phyloP scores from a whole-genome alignment of 1,140 invertebrate species.

The Mycetomoellerius zeteki region DNA sequence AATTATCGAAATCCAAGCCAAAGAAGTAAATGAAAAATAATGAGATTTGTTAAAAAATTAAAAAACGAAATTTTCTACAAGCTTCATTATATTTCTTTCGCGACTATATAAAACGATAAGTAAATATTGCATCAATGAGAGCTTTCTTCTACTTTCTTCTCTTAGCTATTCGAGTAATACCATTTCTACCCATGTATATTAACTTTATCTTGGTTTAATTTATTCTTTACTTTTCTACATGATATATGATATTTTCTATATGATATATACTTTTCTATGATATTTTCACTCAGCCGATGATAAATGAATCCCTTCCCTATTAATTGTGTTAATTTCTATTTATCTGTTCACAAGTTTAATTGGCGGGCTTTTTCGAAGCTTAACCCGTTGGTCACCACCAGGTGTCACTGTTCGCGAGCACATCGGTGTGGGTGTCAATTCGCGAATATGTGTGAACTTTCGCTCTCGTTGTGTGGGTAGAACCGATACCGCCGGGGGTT shows the following conservation, averaged over 20 bases:
- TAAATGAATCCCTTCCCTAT: neutral
- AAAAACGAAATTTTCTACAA: neutral
- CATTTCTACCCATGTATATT: no score
- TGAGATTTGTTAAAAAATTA: neutral
- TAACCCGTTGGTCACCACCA: slow-evolving; percentile 6
- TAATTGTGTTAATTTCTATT: slow-evolving; percentile 21
- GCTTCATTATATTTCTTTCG: neutral
- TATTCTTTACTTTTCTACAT: no score
- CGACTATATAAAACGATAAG: neutral
- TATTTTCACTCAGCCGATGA: neutral
- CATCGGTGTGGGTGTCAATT: slow-evolving; percentile 55
- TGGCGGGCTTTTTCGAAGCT: slow-evolving; percentile 69
- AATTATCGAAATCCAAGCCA: neutral
- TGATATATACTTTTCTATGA: neutral
- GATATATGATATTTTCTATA: no score
- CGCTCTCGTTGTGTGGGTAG: slow-evolving; percentile 66
- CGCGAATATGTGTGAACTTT: slow-evolving; percentile 64
- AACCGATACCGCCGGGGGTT: slow-evolving; percentile 76
- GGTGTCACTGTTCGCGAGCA: slow-evolving; percentile 43
- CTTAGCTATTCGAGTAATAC: neutral
- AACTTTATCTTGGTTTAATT: no score
- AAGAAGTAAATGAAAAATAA: neutral
- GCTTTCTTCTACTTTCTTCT: neutral
- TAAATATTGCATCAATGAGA: neutral
- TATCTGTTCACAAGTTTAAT: neutral